A percentile compares a stretch with the other conserved stretches of the same genome.
phyloP scores from a whole-genome alignment of 2,888 invertebrate genomes.

The Caenorhabditis becei region DNA sequence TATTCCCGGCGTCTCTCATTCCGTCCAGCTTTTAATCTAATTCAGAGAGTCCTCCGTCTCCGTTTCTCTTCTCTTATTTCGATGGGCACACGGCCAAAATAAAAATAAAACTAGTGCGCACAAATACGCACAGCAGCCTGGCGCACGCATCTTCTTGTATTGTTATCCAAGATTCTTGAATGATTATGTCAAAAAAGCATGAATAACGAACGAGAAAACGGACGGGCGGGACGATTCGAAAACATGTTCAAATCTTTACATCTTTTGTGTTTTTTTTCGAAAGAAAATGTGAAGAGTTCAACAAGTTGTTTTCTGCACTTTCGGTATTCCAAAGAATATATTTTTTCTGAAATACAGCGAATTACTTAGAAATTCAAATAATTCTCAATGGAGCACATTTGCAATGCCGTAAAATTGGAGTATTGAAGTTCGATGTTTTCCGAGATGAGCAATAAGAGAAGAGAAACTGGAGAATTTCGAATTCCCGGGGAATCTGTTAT shows the following conservation, averaged over 20 bases:
- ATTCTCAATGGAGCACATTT: too few relatives aligned
- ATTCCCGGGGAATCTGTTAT: neutral
- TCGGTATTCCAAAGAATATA: too few relatives aligned
- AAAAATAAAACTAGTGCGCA: conserved; percentile 36
- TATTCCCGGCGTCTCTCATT: conserved; percentile 1
- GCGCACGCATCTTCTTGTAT: conserved; percentile 36
- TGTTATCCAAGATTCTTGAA: conserved; percentile 25
- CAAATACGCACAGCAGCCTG: neutral
- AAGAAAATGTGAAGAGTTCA: too few relatives aligned
- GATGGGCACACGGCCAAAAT: conserved; percentile 33
- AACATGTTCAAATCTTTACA: too few relatives aligned
- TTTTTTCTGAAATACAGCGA: too few relatives aligned
- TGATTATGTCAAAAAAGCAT: conserved; percentile 16
- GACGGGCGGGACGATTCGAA: neutral
- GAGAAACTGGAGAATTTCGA: neutral
- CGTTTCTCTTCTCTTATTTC: conserved; percentile 16
- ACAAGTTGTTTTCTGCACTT: too few relatives aligned
- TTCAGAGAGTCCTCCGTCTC: conserved; percentile 18
- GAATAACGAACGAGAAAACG: conserved; percentile 28
- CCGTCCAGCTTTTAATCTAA: conserved; percentile 39
- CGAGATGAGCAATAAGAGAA: too few relatives aligned
- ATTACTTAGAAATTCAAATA: too few relatives aligned
- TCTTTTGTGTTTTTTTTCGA: too few relatives aligned
- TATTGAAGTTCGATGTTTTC: conserved; percentile 1
- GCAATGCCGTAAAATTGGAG: too few relatives aligned